phyloP scores from a whole-genome alignment of 2,888 invertebrate genomes.

The Aleiodes alternator region DNA sequence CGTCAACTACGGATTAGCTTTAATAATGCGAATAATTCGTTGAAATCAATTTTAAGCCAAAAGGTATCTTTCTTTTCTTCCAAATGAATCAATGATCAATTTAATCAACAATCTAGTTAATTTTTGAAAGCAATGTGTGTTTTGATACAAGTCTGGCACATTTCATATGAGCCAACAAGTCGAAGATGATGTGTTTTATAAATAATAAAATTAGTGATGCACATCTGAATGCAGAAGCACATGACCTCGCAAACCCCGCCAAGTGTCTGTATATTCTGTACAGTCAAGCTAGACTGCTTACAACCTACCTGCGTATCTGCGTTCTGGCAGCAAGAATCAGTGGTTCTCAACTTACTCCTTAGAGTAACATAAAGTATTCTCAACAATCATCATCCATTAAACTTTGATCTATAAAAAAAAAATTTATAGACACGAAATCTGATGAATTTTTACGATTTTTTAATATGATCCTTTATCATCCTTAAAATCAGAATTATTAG shows the following conservation, averaged over 20 bases:
- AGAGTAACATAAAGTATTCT: background rate
- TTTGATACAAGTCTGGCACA: no score
- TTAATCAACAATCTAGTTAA: background rate
- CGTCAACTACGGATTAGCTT: background rate
- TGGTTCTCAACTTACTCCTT: slow-evolving; percentile 59
- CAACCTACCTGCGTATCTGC: slow-evolving; percentile 69
- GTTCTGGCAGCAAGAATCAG: slow-evolving; percentile 56
- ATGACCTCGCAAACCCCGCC: slow-evolving; percentile 69
- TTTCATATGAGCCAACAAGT: background rate
- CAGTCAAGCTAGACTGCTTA: slow-evolving; percentile 66
- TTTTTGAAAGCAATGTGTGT: background rate
- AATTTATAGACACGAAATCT: no score
- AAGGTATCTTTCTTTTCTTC: no score
- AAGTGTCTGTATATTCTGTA: slow-evolving; percentile 69
- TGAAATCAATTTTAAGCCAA: no score
- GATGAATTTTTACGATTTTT: no score
- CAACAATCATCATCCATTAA: background rate
- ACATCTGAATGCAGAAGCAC: slow-evolving; percentile 65
- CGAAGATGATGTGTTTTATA: slow-evolving; percentile 32
- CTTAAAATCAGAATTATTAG: no score
- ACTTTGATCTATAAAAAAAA: background rate
- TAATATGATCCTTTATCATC: no score
- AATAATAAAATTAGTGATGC: slow-evolving; percentile 63
- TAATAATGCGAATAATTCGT: background rate
- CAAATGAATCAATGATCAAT: no score